Conservation (phyloP, 2,888 invertebrate species). For the Octodonta nipae region DNA sequence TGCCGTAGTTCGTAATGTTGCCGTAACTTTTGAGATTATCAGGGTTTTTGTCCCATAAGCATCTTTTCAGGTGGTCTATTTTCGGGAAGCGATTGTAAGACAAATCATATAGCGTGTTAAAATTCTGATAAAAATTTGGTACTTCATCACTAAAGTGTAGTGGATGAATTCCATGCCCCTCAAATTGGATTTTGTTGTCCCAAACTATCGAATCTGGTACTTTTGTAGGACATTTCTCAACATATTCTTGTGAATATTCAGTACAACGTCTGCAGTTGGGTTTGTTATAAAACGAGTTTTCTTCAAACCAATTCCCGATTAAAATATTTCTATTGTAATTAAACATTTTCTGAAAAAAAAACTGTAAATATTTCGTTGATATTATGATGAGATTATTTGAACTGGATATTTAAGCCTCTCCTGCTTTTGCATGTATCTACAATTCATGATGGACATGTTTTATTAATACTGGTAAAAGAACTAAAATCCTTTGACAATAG, state of each 20-base stretch:
- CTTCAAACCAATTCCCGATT: slow-evolving; percentile 1
- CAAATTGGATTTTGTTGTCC: not conserved
- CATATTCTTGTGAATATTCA: not conserved
- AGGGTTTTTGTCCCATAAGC: not conserved
- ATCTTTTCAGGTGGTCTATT: slow-evolving; percentile 16
- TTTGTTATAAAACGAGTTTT: not conserved
- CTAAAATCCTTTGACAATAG: too few relatives aligned
- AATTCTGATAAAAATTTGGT: slow-evolving; percentile 38
- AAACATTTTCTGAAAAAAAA: not conserved
- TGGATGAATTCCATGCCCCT: too few relatives aligned
- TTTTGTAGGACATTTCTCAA: not conserved
- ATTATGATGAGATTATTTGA: too few relatives aligned
- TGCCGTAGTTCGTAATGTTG: not conserved
- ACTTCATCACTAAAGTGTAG: slow-evolving; percentile 31
- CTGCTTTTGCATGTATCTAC: too few relatives aligned
- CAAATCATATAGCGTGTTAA: slow-evolving; percentile 40
- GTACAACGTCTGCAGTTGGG: not conserved
- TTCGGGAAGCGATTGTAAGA: slow-evolving; percentile 43
- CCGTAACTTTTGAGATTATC: not conserved
- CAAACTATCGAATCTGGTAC: not conserved
- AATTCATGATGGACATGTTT: too few relatives aligned
- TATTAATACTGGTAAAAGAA: too few relatives aligned
- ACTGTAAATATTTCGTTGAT: too few relatives aligned
- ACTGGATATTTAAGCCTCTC: too few relatives aligned
- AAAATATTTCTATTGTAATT: not conserved